These are phyloP conservation scores for Pseudomyrmex gracilis DNA, from an alignment of 1,140 invertebrate species.

Conservation along the genomic window DNA sequence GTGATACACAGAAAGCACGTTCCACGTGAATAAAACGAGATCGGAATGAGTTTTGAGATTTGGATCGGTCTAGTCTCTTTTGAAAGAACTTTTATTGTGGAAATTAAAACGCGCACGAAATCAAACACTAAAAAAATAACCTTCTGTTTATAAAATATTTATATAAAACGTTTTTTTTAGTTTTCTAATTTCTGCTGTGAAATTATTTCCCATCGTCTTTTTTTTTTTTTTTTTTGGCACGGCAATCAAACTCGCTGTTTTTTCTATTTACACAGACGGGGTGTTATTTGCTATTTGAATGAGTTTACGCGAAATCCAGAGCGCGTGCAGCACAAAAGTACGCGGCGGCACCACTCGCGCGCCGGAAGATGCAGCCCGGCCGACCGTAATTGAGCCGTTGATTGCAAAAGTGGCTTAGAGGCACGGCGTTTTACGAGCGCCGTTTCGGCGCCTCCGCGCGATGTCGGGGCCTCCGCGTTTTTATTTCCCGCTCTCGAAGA, in stretches of 20 bases:
- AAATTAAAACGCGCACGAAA: too few species aligned
- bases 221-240: background rate
- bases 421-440: conserved; percentile 62
- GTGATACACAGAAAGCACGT: background rate
- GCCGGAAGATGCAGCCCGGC: conserved; percentile 22
- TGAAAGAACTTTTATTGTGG: background rate
- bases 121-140: too few species aligned
- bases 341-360: background rate
- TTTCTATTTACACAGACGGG: background rate
- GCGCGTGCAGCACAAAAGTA: conserved; percentile 6
- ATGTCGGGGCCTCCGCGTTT: conserved; percentile 44
- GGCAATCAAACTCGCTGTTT: background rate
- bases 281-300: background rate
- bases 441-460: conserved; percentile 60
- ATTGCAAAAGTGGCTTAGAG: conserved; percentile 68
- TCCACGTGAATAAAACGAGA: conserved; percentile 14
- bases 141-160: background rate
- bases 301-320: background rate
- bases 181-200: background rate
- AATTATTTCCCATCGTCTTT: background rate
- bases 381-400: conserved; percentile 69
- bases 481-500: conserved; percentile 41
- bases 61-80: background rate
- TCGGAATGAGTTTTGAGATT: conserved; percentile 23
- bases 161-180: background rate